Base-by-base conservation (phyloP, 2,797 vertebrate species). In the Clamator glandarius region DNA sequence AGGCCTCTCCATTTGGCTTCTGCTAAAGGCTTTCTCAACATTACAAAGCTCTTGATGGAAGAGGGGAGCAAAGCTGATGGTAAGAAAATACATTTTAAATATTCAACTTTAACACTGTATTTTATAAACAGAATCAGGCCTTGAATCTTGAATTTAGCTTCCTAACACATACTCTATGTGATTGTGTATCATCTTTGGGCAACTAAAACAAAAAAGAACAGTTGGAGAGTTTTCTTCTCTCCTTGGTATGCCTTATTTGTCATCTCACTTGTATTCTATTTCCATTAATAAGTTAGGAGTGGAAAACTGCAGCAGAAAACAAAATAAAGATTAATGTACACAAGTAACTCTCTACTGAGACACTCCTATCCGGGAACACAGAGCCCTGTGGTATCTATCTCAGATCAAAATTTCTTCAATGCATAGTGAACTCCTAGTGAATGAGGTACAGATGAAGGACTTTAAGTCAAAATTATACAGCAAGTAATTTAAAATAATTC, bases 1-100 rank as follows among this genome's bases (percentile, higher is more conserved):
- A 97, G 98, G 33, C 99, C 99, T 3, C 98, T 99, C 59, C 99
- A 99, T 41, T 96, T 99, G 77, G 98, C 99, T n/a, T 98, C 98
- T 44, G 99, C 99, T 78, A 99, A 99, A 95, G 99, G 99, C 67
- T 99, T 98, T 95, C 98, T 99, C 61, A 97, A 87, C 66, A 98
- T 99, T 68, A 97, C 98, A 44, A 99, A 99, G 86, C 98, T 99
- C 76, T 94, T 99, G 96, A 95, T 99, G 97, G 98, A 98, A 62
- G 99, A 99, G 15, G 98, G 98, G 33, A 98, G 95, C 96, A 99
- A 98, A 97, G 98, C 98, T 63, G 98, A 99, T 26, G 98, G 99
- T 99, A 97, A 98, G 98, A 84, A 77, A 63, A 51, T 20, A 44
- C 44, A 20, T 8, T 59, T 90, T 59, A 24, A 5, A 80, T 91